phyloP scores from a whole-genome alignment of 2,888 invertebrate genomes.

The Cryptops parisi region DNA sequence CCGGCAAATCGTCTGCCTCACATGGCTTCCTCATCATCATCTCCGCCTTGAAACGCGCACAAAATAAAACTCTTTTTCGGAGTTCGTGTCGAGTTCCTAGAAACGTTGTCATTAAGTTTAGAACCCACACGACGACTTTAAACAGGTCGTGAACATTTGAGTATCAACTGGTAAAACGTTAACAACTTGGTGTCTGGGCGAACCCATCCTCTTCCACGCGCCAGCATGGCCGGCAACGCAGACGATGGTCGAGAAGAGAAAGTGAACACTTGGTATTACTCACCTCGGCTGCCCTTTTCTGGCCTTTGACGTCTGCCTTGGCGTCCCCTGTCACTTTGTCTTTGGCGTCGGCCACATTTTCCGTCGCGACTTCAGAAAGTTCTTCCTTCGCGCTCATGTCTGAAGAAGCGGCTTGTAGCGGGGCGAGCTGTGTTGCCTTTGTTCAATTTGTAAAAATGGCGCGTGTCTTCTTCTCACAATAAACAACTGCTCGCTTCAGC shows the following conservation, averaged over 20 bases:
- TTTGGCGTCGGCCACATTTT: constrained; percentile 52
- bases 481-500: constrained; percentile 13
- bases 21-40: too few relatives aligned
- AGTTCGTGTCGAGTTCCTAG: too few relatives aligned
- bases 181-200: too few relatives aligned
- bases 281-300: constrained; percentile 77
- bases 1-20: too few relatives aligned
- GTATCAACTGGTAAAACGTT: too few relatives aligned
- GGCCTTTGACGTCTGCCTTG: constrained; percentile 61
- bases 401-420: constrained; percentile 17
- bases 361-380: constrained; percentile 68
- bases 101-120: constrained; percentile 14
- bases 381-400: constrained; percentile 66
- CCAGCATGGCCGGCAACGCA: too few relatives aligned
- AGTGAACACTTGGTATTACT: too few relatives aligned
- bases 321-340: constrained; percentile 56
- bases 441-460: constrained; percentile 19
- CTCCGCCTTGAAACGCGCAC: too few relatives aligned
- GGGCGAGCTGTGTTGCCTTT: constrained; percentile 15
- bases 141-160: too few relatives aligned
- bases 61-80: too few relatives aligned
- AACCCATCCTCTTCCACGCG: too few relatives aligned
- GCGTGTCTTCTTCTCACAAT: constrained; percentile 17
- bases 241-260: too few relatives aligned
- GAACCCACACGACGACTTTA: not conserved